Conservation (phyloP, 2,888 invertebrate species). For the Aphodius sticticus region DNA sequence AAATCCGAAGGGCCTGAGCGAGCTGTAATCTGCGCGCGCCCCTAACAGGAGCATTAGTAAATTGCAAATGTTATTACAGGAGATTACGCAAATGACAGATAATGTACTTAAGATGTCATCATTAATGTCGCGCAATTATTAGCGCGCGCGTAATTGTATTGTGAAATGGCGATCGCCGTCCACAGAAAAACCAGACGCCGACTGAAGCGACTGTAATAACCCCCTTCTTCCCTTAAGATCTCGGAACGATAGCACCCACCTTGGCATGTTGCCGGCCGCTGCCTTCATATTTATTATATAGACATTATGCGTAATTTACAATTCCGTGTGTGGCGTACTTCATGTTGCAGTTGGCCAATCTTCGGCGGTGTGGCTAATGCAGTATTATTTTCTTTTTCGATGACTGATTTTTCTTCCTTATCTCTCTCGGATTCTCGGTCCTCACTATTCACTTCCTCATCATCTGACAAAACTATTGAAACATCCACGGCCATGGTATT, state of each 20-base stretch:
- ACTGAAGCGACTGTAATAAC: constrained; percentile 6
- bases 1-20: constrained; percentile 7
- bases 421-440: constrained; percentile 10
- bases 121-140: constrained; percentile 16
- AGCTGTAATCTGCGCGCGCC: neutral
- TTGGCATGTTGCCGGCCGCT: constrained; percentile 20
- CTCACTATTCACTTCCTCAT: no score
- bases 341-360: neutral
- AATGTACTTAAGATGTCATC: constrained; percentile 20
- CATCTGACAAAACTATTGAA: no score
- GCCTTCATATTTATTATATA: constrained; percentile 20
- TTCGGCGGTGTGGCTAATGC: neutral
- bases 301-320: constrained; percentile 21
- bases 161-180: neutral
- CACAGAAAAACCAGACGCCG: constrained; percentile 11
- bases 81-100: constrained; percentile 19
- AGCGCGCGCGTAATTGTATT: neutral
- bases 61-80: constrained; percentile 22
- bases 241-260: neutral
- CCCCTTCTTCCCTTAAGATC: neutral
- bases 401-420: constrained; percentile 15
- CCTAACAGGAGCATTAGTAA: constrained; percentile 19
- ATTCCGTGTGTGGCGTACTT: no score
- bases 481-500: no score
- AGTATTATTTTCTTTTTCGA: neutral